These are phyloP conservation scores for Priocnemis perturbator DNA, from an alignment of 2,888 invertebrate genomes.

Conservation along the genomic window DNA sequence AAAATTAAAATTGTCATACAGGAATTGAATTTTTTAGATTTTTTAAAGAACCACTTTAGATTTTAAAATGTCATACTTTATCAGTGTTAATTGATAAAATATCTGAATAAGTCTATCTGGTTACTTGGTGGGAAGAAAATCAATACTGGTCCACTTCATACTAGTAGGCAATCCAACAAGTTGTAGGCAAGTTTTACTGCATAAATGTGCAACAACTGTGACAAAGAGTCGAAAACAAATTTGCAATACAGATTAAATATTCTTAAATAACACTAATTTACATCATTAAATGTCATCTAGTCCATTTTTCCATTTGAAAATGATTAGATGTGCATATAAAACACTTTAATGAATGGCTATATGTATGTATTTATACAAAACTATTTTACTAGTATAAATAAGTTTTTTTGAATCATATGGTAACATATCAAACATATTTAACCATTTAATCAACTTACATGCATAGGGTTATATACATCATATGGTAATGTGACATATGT, in stretches of 20 bases:
- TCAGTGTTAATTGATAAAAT: constrained; percentile 3
- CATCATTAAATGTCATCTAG: too few relatives aligned
- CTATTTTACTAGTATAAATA: too few relatives aligned
- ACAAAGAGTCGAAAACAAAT: constrained; percentile 19
- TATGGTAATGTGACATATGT: background rate
- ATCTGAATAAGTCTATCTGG: constrained; percentile 35
- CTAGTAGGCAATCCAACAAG: constrained; percentile 65
- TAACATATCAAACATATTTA: background rate
- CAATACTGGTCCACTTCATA: constrained; percentile 63
- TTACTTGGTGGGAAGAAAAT: constrained; percentile 59
- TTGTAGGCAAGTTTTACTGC: constrained; percentile 55
- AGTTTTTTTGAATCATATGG: background rate
- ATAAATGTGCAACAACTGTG: constrained; percentile 38
- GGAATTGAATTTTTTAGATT: too few relatives aligned
- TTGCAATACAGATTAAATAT: constrained; percentile 8
- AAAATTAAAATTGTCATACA: too few relatives aligned
- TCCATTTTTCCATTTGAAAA: background rate
- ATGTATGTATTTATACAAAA: too few relatives aligned
- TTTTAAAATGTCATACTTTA: too few relatives aligned
- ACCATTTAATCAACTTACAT: background rate
- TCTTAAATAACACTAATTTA: too few relatives aligned
- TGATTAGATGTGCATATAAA: background rate
- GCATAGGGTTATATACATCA: constrained; percentile 5
- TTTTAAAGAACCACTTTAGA: too few relatives aligned
- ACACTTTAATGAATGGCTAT: background rate